These are phyloP conservation scores for Mythimna ferrago DNA, from an alignment of 2,888 invertebrate genomes.

Conservation along the genomic window DNA sequence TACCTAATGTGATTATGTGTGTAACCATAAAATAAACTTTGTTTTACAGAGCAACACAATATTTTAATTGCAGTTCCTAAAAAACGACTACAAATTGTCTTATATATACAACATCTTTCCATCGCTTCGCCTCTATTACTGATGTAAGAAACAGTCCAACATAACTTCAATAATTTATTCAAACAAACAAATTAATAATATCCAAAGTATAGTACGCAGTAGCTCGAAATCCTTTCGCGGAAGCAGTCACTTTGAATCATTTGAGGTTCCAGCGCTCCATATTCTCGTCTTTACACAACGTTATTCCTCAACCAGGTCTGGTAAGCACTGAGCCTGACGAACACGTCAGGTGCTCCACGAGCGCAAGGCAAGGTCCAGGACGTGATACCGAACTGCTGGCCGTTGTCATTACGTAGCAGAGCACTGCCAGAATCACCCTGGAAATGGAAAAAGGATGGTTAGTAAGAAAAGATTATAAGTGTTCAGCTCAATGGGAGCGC, in stretches of 20 bases:
- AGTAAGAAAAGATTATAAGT: background rate
- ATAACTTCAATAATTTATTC: slow-evolving; percentile 25
- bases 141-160: background rate
- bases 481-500: too few species aligned
- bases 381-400: slow-evolving; percentile 75
- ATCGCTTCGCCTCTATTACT: too few species aligned
- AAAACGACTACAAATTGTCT: too few species aligned
- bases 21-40: too few species aligned
- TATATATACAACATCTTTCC: too few species aligned
- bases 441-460: background rate
- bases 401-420: slow-evolving; percentile 61
- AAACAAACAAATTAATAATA: slow-evolving; percentile 23
- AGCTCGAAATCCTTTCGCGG: background rate
- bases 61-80: too few species aligned
- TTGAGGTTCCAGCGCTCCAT: background rate
- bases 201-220: background rate
- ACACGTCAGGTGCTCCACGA: slow-evolving; percentile 78
- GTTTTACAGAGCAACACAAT: too few species aligned
- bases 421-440: slow-evolving; percentile 82
- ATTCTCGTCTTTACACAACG: slow-evolving; percentile 40
- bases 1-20: too few species aligned
- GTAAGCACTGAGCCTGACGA: slow-evolving; percentile 73
- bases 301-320: slow-evolving; percentile 61
- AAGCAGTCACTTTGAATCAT: slow-evolving; percentile 1
- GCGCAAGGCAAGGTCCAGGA: slow-evolving; percentile 84